Base-by-base conservation (phyloP, 2,888 invertebrate species). In the Pseudococcus jackbeardsleyi region DNA sequence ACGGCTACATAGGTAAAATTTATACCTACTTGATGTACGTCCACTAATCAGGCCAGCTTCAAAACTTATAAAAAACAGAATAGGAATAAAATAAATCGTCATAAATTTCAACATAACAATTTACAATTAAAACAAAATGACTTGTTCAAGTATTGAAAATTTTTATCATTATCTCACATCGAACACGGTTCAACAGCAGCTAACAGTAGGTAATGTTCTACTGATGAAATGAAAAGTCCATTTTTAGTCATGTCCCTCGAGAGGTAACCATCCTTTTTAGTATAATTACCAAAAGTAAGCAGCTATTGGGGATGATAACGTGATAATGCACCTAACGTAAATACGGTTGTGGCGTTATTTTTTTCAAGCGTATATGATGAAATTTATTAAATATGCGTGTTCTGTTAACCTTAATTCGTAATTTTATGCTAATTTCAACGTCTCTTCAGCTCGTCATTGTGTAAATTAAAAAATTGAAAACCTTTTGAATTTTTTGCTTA, bases 231-330 rank as follows among this genome's bases (percentile, higher is more conserved):
- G 33, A n/a, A 72, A 72, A 26, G 12, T 33, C 26, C 11, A 15
- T 15, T 26, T 33, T 15, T 15, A 19, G 19, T 59, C n/a, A n/a
- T 33, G 5, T n/a, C 26, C n/a, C 79, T 42, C 9, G 79, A 42
- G 39, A 79, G 42, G 19, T 46, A n/a, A n/a, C 42, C 11, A 79
- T 42, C 42, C 26, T n/a, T 46, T 26, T 79, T 79, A 79, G 26
- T 33, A 42, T 79, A 79, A 79, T 79, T 79, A 79, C 79, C 79
- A 79, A 79, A 42, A 4, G 77, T 39, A 9, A 33, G 26, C 26
- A 33, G 26, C 59, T 59, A 59, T 59, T 19, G 5, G 79, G 15
- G n/a, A 79, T 46, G 46, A 42, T n/a, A 33, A 72, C 68, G 5
- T 8, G 64, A 11, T 72, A 72, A 72, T 3, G 15, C 12, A 72